Evolutionary conservation across 2,888 invertebrate genomes (phyloP).

Genomic region (Hecatera dysodea): DNA sequence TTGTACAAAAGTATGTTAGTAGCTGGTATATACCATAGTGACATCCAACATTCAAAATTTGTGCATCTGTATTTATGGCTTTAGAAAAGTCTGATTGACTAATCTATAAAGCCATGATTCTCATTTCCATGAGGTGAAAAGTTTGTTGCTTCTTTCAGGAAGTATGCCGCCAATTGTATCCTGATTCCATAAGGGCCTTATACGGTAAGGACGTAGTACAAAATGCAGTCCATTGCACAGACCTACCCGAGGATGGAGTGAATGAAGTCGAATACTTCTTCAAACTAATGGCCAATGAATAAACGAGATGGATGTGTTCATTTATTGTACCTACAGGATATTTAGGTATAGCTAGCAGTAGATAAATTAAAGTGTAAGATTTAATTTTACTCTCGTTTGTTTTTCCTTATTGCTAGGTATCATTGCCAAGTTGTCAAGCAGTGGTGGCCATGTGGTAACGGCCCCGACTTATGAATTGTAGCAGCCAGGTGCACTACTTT

Average conservation of each 20-base stretch:
- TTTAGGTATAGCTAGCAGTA: too few species aligned
- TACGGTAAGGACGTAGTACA: constrained; percentile 95
- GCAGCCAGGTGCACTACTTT: too few species aligned
- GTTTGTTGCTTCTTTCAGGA: constrained; percentile 74
- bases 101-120: too few species aligned
- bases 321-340: neutral
- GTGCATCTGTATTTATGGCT: too few species aligned
- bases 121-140: too few species aligned
- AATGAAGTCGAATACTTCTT: constrained; percentile 95
- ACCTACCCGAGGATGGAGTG: constrained; percentile 96
- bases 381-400: neutral
- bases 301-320: constrained; percentile 31
- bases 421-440: too few species aligned
- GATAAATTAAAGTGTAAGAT: neutral
- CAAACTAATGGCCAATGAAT: constrained; percentile 90
- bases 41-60: too few species aligned
- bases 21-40: too few species aligned
- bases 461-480: too few species aligned
- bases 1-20: too few species aligned
- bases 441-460: too few species aligned
- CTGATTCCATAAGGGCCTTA: constrained; percentile 95
- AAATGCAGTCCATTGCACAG: constrained; percentile 98
- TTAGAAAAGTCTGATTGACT: too few species aligned
- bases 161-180: constrained; percentile 92
- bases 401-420: neutral